Percentiles rank a stretch among this genome's conserved stretches.
These are phyloP conservation scores for Rhodeus uyekii DNA, from an alignment of 2,797 vertebrate genomes.

Conservation along the genomic window DNA sequence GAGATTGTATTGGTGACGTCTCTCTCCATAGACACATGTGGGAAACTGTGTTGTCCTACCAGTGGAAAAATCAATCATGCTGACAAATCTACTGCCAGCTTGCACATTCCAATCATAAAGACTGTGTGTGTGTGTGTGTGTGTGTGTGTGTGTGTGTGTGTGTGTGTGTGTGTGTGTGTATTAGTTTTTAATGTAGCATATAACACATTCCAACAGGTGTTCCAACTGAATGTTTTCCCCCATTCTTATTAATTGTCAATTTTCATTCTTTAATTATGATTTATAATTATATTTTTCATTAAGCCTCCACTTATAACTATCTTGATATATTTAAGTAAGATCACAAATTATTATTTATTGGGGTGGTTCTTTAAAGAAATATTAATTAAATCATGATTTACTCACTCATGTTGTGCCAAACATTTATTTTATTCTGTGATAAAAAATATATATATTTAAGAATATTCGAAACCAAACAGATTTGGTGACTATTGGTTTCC, in stretches of 20 bases:
- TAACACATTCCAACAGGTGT: neutral
- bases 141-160: too few relatives aligned
- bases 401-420: neutral
- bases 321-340: neutral
- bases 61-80: conserved; percentile 60
- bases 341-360: neutral
- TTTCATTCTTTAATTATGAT: neutral
- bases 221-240: neutral
- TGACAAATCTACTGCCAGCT: conserved; percentile 45
- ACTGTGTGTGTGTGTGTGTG: conserved; percentile 4
- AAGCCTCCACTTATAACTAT: neutral
- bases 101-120: conserved; percentile 37
- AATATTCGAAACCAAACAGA: neutral
- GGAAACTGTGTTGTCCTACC: conserved; percentile 46
- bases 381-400: neutral
- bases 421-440: neutral
- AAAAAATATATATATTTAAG: neutral
- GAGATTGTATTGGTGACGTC: conserved; percentile 44
- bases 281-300: neutral
- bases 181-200: neutral
- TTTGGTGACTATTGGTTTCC: neutral
- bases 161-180: conserved; percentile 20
- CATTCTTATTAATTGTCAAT: neutral
- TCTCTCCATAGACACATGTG: conserved; percentile 51
- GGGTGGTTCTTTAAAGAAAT: neutral